Base-by-base conservation (phyloP, 2,888 invertebrate genomes). In the Ormyrus rosae region DNA sequence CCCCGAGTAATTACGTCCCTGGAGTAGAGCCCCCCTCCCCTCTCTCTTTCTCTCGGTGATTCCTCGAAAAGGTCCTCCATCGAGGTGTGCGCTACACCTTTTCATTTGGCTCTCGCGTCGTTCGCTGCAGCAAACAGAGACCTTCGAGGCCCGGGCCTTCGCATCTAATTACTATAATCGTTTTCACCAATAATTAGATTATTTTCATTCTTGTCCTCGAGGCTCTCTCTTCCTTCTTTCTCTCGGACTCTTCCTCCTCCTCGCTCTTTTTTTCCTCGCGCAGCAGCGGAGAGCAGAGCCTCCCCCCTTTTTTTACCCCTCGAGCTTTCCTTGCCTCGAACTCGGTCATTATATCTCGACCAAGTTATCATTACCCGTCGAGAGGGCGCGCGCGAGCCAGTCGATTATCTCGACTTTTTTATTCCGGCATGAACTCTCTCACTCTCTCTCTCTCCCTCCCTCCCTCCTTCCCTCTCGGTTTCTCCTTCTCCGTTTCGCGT, bases 101-200 rank as follows among this genome's bases (percentile, higher is more conserved):
- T 90, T 90, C 90, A 90, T 90, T 90, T 89, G 85, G 85, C 77
- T 83, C 83, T 55, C 53, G 53, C 34, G 61, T 60, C 72, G 6
- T 46, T 46, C 68, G 69, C 65, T 55, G 60, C 68, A 68, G 69
- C 61, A 60, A 58, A 67, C 55, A 69, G 64, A 78, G 77, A 75
- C 55, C 73, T 80, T 71, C 81, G 61, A 19, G 45, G 68, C 19
- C 53, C 53, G 46, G 19, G n/a, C 77, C 81, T 79, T 83, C 85
- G 84, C 84, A 84, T 86, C 85, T 90, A 90, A 90, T 90, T 88
- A 90, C 90, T 90, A 90, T 90, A 89, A 90, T 90, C 89, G 89
- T 88, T 88, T 87, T 86, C 88, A 87, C 86, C 87, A 89, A 90
- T 90, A 90, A 90, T 90, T 90, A 90, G 90, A 90, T 90, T 90